Conservation (phyloP, 2,797 vertebrate genomes). For the Sternarchorhynchus goeldii region DNA sequence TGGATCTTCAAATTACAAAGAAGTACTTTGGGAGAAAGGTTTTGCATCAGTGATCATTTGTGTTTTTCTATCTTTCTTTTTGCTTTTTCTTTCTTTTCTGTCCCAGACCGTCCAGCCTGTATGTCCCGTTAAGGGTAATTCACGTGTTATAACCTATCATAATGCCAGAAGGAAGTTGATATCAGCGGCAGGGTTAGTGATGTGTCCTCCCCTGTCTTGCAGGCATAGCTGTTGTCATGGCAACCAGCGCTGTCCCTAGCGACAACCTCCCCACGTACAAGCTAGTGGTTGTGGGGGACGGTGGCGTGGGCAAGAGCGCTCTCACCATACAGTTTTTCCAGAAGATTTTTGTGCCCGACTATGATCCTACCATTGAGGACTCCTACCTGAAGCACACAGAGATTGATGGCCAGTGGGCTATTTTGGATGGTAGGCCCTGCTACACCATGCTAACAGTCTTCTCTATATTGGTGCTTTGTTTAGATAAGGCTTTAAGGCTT, state of each 20-base stretch:
- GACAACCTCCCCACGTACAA: constrained; percentile 99
- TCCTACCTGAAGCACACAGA: constrained; percentile 98
- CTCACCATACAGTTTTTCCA: constrained; percentile 99
- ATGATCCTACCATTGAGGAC: constrained; percentile 98
- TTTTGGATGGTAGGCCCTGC: constrained; percentile 87
- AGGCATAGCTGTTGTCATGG: constrained; percentile 78
- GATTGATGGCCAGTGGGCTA: constrained; percentile 98
- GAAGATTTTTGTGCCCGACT: constrained; percentile 99
- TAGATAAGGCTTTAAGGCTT: neutral
- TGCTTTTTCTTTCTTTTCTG: too few species aligned
- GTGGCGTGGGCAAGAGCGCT: constrained; percentile 96
- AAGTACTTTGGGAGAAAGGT: too few species aligned
- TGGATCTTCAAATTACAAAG: too few species aligned
- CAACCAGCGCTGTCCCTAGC: constrained; percentile 94
- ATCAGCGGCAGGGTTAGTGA: neutral
- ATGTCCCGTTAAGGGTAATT: too few species aligned
- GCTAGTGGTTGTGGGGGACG: constrained; percentile 97
- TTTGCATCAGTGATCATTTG: too few species aligned
- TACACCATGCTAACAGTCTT: neutral
- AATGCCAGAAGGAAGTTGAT: neutral
- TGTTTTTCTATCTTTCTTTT: too few species aligned
- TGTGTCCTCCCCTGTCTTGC: constrained; percentile 4
- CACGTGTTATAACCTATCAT: neutral
- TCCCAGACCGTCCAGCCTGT: neutral
- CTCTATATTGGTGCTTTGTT: neutral